phyloP scores from a whole-genome alignment of 2,888 invertebrate species.

The Caenorhabditis auriculariae region DNA sequence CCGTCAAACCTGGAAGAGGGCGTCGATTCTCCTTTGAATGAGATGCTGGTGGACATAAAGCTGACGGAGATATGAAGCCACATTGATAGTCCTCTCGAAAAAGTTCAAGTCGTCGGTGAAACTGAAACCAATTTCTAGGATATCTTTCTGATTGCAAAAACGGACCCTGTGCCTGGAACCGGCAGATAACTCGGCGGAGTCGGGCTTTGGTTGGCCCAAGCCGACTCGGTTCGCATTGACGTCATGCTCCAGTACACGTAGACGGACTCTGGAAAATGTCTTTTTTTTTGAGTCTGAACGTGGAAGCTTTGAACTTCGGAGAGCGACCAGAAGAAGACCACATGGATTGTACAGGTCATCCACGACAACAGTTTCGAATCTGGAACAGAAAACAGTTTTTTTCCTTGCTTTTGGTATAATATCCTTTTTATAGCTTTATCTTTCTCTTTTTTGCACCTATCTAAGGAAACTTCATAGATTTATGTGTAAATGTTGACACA shows the following conservation, averaged over 20 bases:
- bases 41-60: constrained; percentile 62
- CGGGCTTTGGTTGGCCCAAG: constrained; percentile 62
- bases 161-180: constrained; percentile 59
- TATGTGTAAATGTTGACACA: neutral
- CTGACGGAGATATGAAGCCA: constrained; percentile 54
- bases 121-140: too few relatives aligned
- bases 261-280: constrained; percentile 38
- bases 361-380: constrained; percentile 59
- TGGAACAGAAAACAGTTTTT: constrained; percentile 9
- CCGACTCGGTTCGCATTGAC: constrained; percentile 60
- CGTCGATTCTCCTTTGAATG: constrained; percentile 57
- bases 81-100: constrained; percentile 50
- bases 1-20: constrained; percentile 47
- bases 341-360: constrained; percentile 64
- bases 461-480: neutral
- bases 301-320: constrained; percentile 14
- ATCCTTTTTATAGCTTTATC: too few relatives aligned
- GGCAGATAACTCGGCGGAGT: constrained; percentile 62
- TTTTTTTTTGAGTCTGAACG: neutral
- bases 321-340: constrained; percentile 56
- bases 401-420: neutral
- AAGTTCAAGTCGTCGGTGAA: constrained; percentile 59
- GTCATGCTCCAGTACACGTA: constrained; percentile 63
- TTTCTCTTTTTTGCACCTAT: neutral
- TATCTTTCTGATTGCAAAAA: neutral